phyloP scores from a whole-genome alignment of 2,888 invertebrate genomes.

The Prenolepis imparis region DNA sequence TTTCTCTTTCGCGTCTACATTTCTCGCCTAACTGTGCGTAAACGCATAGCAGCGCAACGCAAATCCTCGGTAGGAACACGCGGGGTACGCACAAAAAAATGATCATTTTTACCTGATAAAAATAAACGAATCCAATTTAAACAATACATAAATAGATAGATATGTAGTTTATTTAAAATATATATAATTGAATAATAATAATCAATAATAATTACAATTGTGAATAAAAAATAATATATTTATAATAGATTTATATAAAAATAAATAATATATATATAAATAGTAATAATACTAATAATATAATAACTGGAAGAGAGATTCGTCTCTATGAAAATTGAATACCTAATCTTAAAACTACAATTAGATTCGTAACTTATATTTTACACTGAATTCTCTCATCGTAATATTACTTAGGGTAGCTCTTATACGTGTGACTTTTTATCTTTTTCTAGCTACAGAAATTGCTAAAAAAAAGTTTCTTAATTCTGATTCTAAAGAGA shows the following conservation, averaged over 20 bases:
- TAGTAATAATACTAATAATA: slow-evolving; percentile 1
- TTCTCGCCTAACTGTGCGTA: slow-evolving; percentile 45
- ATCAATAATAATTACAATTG: slow-evolving; percentile 16
- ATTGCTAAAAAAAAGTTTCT: slow-evolving; percentile 11
- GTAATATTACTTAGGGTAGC: background rate
- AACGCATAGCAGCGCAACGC: background rate
- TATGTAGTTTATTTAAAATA: slow-evolving; percentile 1
- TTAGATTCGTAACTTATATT: slow-evolving; percentile 10
- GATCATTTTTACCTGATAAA: background rate
- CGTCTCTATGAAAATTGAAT: slow-evolving; percentile 5
- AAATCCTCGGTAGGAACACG: slow-evolving; percentile 24
- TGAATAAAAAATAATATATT: slow-evolving; percentile 32
- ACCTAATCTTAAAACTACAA: slow-evolving; percentile 31
- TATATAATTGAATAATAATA: slow-evolving; percentile 11
- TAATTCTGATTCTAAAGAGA: background rate
- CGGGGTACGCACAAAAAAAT: background rate
- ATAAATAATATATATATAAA: slow-evolving; percentile 32
- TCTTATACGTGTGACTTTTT: background rate
- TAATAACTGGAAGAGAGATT: slow-evolving; percentile 24
- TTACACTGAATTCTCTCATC: background rate
- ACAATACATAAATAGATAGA: background rate
- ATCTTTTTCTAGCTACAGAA: background rate
- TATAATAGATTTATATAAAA: slow-evolving; percentile 23
- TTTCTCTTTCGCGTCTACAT: slow-evolving; percentile 46
- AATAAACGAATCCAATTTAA: slow-evolving; percentile 14